A percentile compares a stretch with the other conserved stretches of the same genome.
phyloP scores from a whole-genome alignment of 2,888 invertebrate genomes.

The Biston stratarius region DNA sequence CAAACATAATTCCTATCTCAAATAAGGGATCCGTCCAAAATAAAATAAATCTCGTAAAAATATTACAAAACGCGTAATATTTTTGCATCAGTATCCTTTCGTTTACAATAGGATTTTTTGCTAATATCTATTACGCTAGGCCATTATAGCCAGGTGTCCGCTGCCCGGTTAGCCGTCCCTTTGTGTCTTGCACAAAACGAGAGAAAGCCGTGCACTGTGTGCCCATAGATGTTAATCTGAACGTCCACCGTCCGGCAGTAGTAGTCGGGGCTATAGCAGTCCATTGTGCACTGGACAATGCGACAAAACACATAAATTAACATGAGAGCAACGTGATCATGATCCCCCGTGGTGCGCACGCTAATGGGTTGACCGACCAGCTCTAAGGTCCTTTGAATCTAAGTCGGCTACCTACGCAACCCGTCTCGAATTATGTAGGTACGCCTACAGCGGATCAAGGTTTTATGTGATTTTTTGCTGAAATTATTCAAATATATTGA shows the following conservation, averaged over 20 bases:
- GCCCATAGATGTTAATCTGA: slow-evolving; percentile 81
- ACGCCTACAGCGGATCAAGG: slow-evolving; percentile 43
- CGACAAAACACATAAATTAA: slow-evolving; percentile 86
- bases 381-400: slow-evolving; percentile 42
- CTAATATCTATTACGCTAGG: slow-evolving; percentile 59
- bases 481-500: too few relatives aligned
- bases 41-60: slow-evolving; percentile 31
- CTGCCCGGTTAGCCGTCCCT: slow-evolving; percentile 67
- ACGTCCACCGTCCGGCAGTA: slow-evolving; percentile 84
- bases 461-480: slow-evolving; percentile 34
- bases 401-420: slow-evolving; percentile 38
- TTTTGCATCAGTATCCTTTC: slow-evolving; percentile 38
- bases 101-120: slow-evolving; percentile 33
- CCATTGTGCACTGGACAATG: slow-evolving; percentile 75
- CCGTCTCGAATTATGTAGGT: slow-evolving; percentile 30
- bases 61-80: slow-evolving; percentile 29
- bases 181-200: slow-evolving; percentile 84
- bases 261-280: slow-evolving; percentile 68
- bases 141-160: slow-evolving; percentile 80
- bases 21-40: neutral
- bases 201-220: slow-evolving; percentile 70
- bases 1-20: neutral
- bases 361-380: slow-evolving; percentile 82
- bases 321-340: slow-evolving; percentile 84
- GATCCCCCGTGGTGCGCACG: slow-evolving; percentile 75